Base-by-base conservation (phyloP, 2,888 invertebrate genomes). In the Aphidoletes aphidimyza region DNA sequence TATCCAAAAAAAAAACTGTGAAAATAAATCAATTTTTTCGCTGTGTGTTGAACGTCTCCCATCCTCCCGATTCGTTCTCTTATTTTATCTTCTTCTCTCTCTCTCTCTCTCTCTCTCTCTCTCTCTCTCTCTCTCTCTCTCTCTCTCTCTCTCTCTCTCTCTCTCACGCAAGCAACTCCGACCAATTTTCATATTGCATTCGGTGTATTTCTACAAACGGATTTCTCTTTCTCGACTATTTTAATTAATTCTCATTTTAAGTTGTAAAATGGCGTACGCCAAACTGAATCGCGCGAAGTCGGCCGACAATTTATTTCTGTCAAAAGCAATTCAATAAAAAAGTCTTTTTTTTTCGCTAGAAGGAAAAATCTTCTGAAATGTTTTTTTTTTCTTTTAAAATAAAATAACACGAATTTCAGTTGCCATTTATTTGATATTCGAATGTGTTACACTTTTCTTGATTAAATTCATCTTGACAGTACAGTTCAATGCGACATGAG, bases 11-110 rank as follows among this genome's bases (percentile, higher is more conserved):
- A 39, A 47, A 47, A 47, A 9, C 30, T 14, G 14, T 69, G 14
- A 3, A 30, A 69, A 69, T 69, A 69, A 69, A 69, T 69, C 69
- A 69, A 69, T 69, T 69, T 69, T 69, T 69, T 69, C 69, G 69
- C n/a, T n/a, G n/a, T n/a, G n/a, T n/a, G n/a, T n/a, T n/a, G n/a
- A n/a, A n/a, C n/a, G 30, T 30, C 30, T 69, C n/a, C 30, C 69
- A 30, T 69, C 30, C 69, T 69, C 30, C 69, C 26, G 30, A 22
- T 22, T 69, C 30, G 2, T 69, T n/a, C 69, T 30, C 69, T 69
- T 69, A 11, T 34, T 30, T 26, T 22, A 11, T 0, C 2, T 1
- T 34, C n/a, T 34, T 26, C 5, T 69, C 30, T 69, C 14, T 30
- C 69, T 54, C 26, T 3, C 6, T 22, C 22, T 9, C 22, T 14